A percentile compares a stretch with the other conserved stretches of the same genome.
phyloP scores from a whole-genome alignment of 2,797 vertebrate genomes.

The Schizopygopsis malacanthus region DNA sequence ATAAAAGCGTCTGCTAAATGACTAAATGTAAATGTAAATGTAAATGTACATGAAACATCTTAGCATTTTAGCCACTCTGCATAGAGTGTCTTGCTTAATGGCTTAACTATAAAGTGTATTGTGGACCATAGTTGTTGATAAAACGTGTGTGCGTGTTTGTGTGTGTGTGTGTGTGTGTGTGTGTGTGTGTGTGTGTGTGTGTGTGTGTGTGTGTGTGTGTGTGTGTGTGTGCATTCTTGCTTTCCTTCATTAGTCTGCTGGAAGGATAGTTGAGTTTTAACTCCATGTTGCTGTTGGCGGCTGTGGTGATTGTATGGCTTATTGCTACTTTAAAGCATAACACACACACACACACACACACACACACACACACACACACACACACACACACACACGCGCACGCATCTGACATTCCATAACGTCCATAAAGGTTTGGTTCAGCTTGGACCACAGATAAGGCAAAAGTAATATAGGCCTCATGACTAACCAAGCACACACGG shows the following conservation, averaged over 20 bases:
- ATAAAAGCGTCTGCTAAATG: too few species aligned
- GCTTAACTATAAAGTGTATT: constrained; percentile 7
- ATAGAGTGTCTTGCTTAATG: constrained; percentile 1
- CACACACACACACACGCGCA: constrained; percentile 30
- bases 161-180: background rate
- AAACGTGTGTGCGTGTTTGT: background rate
- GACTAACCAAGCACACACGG: constrained; percentile 37
- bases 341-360: background rate
- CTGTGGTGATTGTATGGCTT: constrained; percentile 23
- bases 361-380: constrained; percentile 15
- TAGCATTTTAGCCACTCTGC: background rate
- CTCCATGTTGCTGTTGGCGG: background rate
- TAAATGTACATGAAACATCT: background rate
- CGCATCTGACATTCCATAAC: constrained; percentile 11
- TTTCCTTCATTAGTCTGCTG: constrained; percentile 13
- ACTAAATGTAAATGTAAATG: too few species aligned
- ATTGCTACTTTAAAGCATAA: background rate
- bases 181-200: constrained; percentile 1
- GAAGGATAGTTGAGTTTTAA: constrained; percentile 10
- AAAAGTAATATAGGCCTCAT: constrained; percentile 53
- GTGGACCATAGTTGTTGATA: constrained; percentile 6
- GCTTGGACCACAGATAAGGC: constrained; percentile 48
- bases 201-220: background rate
- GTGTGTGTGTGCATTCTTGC: constrained; percentile 11
- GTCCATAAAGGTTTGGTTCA: constrained; percentile 15